These are phyloP conservation scores for Tapirus indicus DNA, from an alignment of 2,797 vertebrate species.

Conservation along the genomic window DNA sequence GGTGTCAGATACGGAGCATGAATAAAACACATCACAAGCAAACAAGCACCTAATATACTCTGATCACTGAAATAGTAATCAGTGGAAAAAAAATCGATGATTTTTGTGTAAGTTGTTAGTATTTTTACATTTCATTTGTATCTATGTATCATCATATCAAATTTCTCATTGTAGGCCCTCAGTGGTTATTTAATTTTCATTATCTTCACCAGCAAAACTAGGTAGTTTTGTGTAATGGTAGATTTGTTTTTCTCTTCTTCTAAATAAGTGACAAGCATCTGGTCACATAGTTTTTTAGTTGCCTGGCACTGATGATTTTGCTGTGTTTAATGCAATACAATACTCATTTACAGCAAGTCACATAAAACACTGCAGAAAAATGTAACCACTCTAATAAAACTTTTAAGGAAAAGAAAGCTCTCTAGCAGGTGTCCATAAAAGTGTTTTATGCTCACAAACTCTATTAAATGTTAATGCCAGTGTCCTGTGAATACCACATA, in stretches of 20 bases:
- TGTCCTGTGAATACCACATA: constrained; percentile 78
- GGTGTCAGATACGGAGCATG: constrained; percentile 89
- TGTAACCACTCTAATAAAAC: constrained; percentile 86
- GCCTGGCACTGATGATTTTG: constrained; percentile 52
- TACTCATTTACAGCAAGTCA: constrained; percentile 78
- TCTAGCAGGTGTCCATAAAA: constrained; percentile 87
- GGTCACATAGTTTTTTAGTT: constrained; percentile 33
- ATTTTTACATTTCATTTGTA: constrained; percentile 85
- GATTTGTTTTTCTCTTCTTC: constrained; percentile 5
- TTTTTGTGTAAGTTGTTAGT: constrained; percentile 85
- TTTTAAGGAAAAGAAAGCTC: constrained; percentile 88
- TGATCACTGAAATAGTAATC: constrained; percentile 88
- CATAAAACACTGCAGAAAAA: constrained; percentile 87
- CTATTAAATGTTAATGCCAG: constrained; percentile 85
- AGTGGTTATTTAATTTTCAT: constrained; percentile 80
- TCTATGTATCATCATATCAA: constrained; percentile 84
- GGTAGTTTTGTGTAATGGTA: constrained; percentile 51
- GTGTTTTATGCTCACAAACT: constrained; percentile 86
- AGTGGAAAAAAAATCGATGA: constrained; percentile 84
- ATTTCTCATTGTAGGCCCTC: constrained; percentile 84
- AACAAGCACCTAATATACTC: constrained; percentile 87
- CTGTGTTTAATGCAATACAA: constrained; percentile 79
- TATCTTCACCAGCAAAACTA: constrained; percentile 74
- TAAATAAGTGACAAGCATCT: constrained; percentile 48
- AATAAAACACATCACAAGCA: constrained; percentile 89